Evolutionary conservation across 1,140 invertebrate genomes (phyloP).

Genomic region (Aplysia californica): DNA sequence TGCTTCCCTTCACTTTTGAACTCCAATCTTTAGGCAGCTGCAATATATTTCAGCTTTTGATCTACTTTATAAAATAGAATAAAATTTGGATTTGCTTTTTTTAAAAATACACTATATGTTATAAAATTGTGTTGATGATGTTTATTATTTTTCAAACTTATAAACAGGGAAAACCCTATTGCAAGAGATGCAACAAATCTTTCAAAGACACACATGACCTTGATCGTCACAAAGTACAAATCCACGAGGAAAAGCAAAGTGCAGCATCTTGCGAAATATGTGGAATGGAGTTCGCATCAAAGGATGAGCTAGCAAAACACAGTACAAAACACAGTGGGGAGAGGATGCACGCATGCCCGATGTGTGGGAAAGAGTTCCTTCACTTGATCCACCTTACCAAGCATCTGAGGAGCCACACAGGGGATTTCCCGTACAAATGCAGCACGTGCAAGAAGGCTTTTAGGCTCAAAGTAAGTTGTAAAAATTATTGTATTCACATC

Average conservation of each 20-base stretch:
- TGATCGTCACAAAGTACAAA: background rate
- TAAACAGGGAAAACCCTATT: constrained; percentile 25
- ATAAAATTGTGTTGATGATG: too few relatives aligned
- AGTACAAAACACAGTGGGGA: constrained; percentile 2
- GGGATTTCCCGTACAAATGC: constrained; percentile 8
- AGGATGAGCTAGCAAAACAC: background rate
- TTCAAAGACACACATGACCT: constrained; percentile 17
- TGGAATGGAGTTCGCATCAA: background rate
- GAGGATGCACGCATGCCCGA: constrained; percentile 2
- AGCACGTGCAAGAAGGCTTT: constrained; percentile 21
- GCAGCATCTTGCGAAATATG: background rate
- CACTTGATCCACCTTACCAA: background rate
- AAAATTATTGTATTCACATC: background rate
- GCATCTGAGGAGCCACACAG: constrained; percentile 7
- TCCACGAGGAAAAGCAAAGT: constrained; percentile 1
- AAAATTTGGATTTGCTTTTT: too few relatives aligned
- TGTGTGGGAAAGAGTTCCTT: constrained; percentile 16
- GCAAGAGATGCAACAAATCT: constrained; percentile 25
- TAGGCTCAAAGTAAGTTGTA: constrained; percentile 9
- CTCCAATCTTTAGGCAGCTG: too few relatives aligned
- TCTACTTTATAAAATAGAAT: too few relatives aligned
- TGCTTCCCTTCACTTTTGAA: too few relatives aligned
- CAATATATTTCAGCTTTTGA: too few relatives aligned
- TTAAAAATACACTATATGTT: too few relatives aligned
- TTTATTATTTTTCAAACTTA: too few relatives aligned